phyloP scores from a whole-genome alignment of 2,113 vertebrate genomes.

The Mionectes macconnelli region DNA sequence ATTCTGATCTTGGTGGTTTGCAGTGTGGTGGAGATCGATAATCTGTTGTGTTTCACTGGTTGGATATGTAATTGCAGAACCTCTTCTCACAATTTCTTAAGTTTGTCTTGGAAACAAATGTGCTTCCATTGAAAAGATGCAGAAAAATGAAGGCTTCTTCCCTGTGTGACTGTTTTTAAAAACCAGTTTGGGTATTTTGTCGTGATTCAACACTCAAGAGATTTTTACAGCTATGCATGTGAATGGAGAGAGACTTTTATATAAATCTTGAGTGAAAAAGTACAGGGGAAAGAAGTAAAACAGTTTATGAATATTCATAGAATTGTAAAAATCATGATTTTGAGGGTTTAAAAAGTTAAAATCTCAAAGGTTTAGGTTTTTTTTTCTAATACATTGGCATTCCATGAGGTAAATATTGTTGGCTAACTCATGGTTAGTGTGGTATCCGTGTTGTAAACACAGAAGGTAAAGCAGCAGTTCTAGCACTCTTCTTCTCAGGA shows the following conservation, averaged over 20 bases:
- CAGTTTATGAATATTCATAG: not conserved
- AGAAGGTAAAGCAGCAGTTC: not conserved
- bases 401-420: not conserved
- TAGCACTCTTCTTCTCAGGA: not conserved
- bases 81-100: not conserved
- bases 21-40: not conserved
- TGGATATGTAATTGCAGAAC: not conserved
- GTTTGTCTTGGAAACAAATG: not conserved
- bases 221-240: not conserved
- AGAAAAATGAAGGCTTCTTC: not conserved
- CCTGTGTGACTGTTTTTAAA: not conserved
- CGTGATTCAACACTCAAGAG: not conserved
- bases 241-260: not conserved
- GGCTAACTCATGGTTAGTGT: not conserved
- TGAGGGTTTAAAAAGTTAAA: not conserved
- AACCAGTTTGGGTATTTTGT: not conserved
- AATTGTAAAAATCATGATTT: not conserved
- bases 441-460: not conserved
- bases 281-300: not conserved
- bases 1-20: not conserved
- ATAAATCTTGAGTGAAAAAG: not conserved
- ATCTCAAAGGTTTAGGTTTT: not conserved
- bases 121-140: not conserved
- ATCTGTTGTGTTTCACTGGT: not conserved
- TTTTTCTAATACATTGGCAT: not conserved